A percentile compares a stretch with the other conserved stretches of the same genome.
phyloP scores from a whole-genome alignment of 2,888 invertebrate genomes.

The Athalia circularis region DNA sequence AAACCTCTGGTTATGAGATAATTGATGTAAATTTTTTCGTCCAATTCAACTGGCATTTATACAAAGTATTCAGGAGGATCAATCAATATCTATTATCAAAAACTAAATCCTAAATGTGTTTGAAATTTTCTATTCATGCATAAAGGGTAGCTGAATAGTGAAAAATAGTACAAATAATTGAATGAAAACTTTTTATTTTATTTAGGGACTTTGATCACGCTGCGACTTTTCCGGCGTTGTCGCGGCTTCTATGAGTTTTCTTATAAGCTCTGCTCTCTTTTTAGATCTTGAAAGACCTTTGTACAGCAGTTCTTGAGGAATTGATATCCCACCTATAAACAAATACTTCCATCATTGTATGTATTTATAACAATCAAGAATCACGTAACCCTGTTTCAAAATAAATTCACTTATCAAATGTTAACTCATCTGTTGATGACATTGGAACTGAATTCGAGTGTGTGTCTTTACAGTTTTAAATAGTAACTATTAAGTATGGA shows the following conservation, averaged over 20 bases:
- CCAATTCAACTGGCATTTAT: not conserved
- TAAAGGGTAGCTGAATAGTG: not conserved
- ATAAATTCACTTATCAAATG: too few species aligned
- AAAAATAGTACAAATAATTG: constrained; percentile 4
- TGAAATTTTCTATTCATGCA: not conserved
- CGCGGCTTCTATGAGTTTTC: constrained; percentile 73
- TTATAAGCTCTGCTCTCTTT: constrained; percentile 76
- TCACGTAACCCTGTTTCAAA: too few species aligned
- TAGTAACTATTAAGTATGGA: too few species aligned
- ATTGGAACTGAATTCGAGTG: too few species aligned
- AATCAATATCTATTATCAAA: not conserved
- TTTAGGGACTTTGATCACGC: not conserved
- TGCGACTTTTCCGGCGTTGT: constrained; percentile 45
- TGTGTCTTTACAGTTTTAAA: too few species aligned
- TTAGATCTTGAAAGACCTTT: constrained; percentile 79
- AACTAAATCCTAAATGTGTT: too few species aligned
- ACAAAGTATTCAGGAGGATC: not conserved
- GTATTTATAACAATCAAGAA: too few species aligned
- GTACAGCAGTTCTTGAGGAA: constrained; percentile 78
- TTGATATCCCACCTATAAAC: constrained; percentile 77
- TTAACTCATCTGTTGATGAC: too few species aligned
- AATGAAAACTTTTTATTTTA: constrained; percentile 15
- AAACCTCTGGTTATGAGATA: constrained; percentile 1
- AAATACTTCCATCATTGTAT: constrained; percentile 19
- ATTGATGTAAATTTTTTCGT: not conserved